Evolutionary conservation across 2,113 vertebrate species (phyloP).

Genomic region (Equus przewalskii): DNA sequence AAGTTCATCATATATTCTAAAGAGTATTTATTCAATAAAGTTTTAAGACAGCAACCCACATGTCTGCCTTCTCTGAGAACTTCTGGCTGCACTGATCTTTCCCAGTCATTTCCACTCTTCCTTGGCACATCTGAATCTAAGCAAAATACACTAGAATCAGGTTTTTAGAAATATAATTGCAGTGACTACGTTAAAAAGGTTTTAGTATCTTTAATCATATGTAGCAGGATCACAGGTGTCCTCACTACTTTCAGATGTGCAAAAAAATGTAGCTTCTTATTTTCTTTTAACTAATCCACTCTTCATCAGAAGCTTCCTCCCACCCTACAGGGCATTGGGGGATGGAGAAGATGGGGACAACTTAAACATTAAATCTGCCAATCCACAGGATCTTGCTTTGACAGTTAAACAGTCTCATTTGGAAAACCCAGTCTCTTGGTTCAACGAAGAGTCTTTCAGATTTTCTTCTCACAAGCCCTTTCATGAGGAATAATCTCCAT

Average conservation of each 20-base stretch:
- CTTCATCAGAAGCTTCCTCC: slow-evolving; percentile 31
- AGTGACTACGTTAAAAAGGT: not conserved
- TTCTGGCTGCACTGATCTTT: slow-evolving; percentile 2
- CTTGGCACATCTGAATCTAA: slow-evolving; percentile 54
- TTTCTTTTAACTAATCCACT: slow-evolving; percentile 5
- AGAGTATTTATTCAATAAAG: slow-evolving; percentile 95
- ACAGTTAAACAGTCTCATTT: slow-evolving; percentile 28
- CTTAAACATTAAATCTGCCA: not conserved
- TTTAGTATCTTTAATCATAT: slow-evolving; percentile 56
- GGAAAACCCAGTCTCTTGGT: slow-evolving; percentile 14
- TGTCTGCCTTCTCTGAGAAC: not conserved
- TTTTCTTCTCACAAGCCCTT: slow-evolving; percentile 42
- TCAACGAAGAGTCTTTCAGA: slow-evolving; percentile 22
- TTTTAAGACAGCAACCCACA: slow-evolving; percentile 82
- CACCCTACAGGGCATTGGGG: not conserved
- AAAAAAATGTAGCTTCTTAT: not conserved
- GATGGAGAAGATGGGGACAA: not conserved
- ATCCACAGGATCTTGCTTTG: not conserved
- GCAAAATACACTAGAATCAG: slow-evolving; percentile 32
- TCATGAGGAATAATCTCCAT: slow-evolving; percentile 5
- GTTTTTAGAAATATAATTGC: slow-evolving; percentile 45
- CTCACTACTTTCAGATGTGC: slow-evolving; percentile 22
- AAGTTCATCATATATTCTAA: slow-evolving; percentile 88
- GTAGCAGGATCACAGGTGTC: slow-evolving; percentile 27
- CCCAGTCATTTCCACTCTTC: slow-evolving; percentile 61